Conservation (phyloP, 2,797 vertebrate species). For the Protonibea diacanthus region DNA sequence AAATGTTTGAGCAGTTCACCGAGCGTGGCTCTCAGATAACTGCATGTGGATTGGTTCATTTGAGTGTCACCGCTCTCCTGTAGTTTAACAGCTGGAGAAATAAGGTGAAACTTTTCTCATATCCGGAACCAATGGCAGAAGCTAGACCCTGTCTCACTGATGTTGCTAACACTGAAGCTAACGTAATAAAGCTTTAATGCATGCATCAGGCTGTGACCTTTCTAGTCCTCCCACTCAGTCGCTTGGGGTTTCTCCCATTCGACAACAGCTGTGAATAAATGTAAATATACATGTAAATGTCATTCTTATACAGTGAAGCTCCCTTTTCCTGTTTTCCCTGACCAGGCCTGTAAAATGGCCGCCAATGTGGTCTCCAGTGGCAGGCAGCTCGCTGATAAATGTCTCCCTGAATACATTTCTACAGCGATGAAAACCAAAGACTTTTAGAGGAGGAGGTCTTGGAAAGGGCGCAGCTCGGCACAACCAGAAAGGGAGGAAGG, state of each 20-base stretch:
- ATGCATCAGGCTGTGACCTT: conserved; percentile 75
- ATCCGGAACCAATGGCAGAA: conserved; percentile 2
- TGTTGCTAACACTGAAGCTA: conserved; percentile 40
- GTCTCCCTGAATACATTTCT: conserved; percentile 78
- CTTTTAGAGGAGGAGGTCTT: conserved; percentile 62
- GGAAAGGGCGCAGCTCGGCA: conserved; percentile 46
- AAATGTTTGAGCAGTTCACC: background rate
- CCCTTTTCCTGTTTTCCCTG: conserved; percentile 71
- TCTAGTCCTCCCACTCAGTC: conserved; percentile 47
- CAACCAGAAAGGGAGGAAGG: conserved; percentile 51
- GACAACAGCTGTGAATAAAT: conserved; percentile 81
- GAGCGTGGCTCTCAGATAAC: background rate
- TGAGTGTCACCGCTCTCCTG: background rate
- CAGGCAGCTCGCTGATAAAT: conserved; percentile 69
- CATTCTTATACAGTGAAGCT: conserved; percentile 68
- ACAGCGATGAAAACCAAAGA: conserved; percentile 65
- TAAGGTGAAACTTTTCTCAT: background rate
- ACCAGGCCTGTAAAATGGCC: conserved; percentile 67
- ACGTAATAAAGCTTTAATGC: conserved; percentile 56
- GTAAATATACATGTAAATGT: conserved; percentile 85
- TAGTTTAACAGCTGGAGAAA: background rate
- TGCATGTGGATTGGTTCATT: no score
- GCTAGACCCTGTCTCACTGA: background rate
- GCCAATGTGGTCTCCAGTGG: conserved; percentile 61
- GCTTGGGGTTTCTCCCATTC: conserved; percentile 69